Percentiles rank a stretch among this genome's conserved stretches.
Evolutionary conservation across 2,888 invertebrate species (phyloP).

Genomic region (Acanthopleura granulata): DNA sequence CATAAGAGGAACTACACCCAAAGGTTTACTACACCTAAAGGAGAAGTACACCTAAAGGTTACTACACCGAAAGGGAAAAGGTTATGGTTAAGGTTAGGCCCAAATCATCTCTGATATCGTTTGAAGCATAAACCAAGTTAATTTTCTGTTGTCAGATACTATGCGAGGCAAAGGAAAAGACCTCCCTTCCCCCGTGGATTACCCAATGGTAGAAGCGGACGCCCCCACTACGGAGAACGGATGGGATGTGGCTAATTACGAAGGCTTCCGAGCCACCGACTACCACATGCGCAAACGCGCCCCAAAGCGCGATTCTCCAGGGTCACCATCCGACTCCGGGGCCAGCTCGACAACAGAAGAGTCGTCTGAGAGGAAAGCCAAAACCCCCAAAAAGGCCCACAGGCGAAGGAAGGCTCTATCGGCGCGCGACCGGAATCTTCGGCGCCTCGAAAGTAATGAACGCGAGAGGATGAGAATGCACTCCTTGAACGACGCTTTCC

Average conservation of each 20-base stretch:
- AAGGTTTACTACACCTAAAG: too few species aligned
- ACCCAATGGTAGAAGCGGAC: constrained; percentile 14
- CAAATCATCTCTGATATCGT: too few species aligned
- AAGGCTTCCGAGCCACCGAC: constrained; percentile 22
- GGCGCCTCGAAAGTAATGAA: constrained; percentile 91
- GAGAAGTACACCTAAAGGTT: too few species aligned
- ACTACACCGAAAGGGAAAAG: too few species aligned
- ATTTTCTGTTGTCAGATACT: not conserved
- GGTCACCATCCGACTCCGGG: constrained; percentile 62
- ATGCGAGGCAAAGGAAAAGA: constrained; percentile 20
- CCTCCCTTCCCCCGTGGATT: constrained; percentile 11
- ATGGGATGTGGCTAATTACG: not conserved
- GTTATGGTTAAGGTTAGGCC: too few species aligned
- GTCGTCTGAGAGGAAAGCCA: constrained; percentile 48
- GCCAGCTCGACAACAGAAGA: constrained; percentile 59
- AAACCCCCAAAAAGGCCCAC: constrained; percentile 46
- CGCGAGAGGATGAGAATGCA: constrained; percentile 94
- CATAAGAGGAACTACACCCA: too few species aligned
- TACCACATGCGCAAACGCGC: constrained; percentile 35
- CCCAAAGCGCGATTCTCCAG: constrained; percentile 50
- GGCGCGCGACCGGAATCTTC: constrained; percentile 86
- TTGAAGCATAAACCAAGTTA: too few species aligned
- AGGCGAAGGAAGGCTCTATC: constrained; percentile 82
- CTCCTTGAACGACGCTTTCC: constrained; percentile 90
- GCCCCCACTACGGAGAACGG: not conserved